Evolutionary conservation across 2,113 vertebrate species (phyloP).

Genomic region (Pollimyrus isidori): DNA sequence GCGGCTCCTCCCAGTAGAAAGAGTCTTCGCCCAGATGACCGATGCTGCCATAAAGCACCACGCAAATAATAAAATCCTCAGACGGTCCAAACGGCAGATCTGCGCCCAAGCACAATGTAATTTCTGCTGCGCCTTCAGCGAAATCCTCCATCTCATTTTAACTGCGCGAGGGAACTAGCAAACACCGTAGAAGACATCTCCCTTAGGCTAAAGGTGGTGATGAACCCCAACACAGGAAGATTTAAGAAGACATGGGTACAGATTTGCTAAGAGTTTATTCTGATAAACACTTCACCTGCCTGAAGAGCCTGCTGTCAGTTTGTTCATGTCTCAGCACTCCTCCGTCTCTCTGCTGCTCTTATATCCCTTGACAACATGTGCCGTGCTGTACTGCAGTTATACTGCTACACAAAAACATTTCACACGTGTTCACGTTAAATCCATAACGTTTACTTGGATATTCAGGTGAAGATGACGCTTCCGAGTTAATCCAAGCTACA

Average conservation of each 20-base stretch:
- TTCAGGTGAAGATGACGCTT: not conserved
- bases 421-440: not conserved
- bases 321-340: not conserved
- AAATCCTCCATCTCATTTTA: not conserved
- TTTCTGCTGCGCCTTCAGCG: not conserved
- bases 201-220: not conserved
- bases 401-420: not conserved
- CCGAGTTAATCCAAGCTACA: not conserved
- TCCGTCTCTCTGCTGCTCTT: not conserved
- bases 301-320: not conserved
- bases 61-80: conserved; percentile 29
- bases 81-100: not conserved
- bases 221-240: not conserved
- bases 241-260: not conserved
- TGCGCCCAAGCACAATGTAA: not conserved
- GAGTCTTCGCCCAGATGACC: conserved; percentile 33
- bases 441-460: not conserved
- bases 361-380: not conserved
- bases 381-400: not conserved
- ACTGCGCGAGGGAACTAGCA: not conserved
- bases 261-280: not conserved
- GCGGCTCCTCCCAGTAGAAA: not conserved
- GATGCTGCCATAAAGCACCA: conserved; percentile 47
- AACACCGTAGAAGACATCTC: not conserved
- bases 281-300: not conserved